Evolutionary conservation across 2,113 vertebrate species (phyloP).

Genomic region (Pipra filicauda): DNA sequence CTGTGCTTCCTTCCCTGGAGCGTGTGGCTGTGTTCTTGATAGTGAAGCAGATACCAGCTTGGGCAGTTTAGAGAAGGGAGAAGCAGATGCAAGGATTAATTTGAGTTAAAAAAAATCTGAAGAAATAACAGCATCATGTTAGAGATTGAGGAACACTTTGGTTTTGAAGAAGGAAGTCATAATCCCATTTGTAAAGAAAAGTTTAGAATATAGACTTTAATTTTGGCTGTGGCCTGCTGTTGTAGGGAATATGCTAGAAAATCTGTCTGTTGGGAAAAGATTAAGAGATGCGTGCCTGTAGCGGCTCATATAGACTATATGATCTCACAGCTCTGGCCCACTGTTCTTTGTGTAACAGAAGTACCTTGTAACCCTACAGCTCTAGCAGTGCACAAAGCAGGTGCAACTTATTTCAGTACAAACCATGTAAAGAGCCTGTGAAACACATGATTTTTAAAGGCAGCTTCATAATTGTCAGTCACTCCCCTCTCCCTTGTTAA

Average conservation of each 20-base stretch:
- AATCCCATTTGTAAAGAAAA: not conserved
- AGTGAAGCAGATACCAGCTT: not conserved
- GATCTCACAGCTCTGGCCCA: not conserved
- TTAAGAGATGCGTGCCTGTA: not conserved
- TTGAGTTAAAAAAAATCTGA: not conserved
- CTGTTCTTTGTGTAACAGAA: not conserved
- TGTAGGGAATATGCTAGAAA: not conserved
- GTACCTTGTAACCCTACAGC: not conserved
- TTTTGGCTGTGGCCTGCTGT: not conserved
- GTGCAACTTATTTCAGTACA: not conserved
- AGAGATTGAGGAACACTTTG: not conserved
- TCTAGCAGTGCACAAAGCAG: not conserved
- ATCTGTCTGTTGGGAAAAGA: not conserved
- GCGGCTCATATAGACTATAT: rapidly evolving
- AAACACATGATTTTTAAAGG: rapidly evolving
- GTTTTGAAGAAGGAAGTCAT: not conserved
- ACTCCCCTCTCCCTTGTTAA: not conserved
- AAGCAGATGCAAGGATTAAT: not conserved
- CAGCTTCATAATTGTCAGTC: not conserved
- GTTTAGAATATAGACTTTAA: not conserved
- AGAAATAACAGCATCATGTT: not conserved
- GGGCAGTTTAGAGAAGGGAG: not conserved
- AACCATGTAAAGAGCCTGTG: not conserved
- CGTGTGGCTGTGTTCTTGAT: rapidly evolving
- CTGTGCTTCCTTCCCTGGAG: not conserved